Evolutionary conservation across 2,888 invertebrate species (phyloP), one percentile per base, ranked within the genome.

Genomic region (Lepidochrysops patricia): DNA sequence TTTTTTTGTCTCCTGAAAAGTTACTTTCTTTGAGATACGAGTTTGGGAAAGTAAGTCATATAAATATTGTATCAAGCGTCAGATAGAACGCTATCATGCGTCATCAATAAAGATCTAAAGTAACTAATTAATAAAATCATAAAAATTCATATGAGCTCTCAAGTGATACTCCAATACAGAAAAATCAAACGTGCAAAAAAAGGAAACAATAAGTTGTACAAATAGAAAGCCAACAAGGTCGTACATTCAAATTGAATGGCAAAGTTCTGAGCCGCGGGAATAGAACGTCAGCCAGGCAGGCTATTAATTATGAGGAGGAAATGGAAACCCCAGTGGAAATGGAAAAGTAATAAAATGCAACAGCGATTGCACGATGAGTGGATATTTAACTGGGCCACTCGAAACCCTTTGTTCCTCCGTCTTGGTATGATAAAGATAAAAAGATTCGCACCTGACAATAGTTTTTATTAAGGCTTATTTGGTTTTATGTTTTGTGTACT

Each of bases 291-390:
- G 79, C 78, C 74, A 79, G 83, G 82, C 81, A 84, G 79, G 82
- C 85, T 85, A 86, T 87, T 87, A 88, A 88, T 89, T 88, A 88
- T 85, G 79, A 81, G 82, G 82, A 82, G 87, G 88, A 88, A 86
- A 89, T 88, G 84, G 87, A 87, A 88, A 85, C 82, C 87, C 81
- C 85, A 82, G 77, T 80, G 89, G 88, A 87, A 87, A 89, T 89
- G 82, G 84, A 86, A 88, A 86, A 88, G 88, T 87, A 89, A 88
- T 88, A 88, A 88, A 88, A 89, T 87, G 86, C 86, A 84, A 85
- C 84, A 85, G 80, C 81, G 81, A 84, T 84, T 84, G 82, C 80
- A 76, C 79, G 86, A 85, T 81, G 84, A 86, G 82, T 81, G 74
- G 63, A 25, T 57, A n/a, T 23, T 62, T 62, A 71, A 67, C 66